Base-by-base conservation (phyloP, 2,888 invertebrate genomes). In the Polia nebulosa region DNA sequence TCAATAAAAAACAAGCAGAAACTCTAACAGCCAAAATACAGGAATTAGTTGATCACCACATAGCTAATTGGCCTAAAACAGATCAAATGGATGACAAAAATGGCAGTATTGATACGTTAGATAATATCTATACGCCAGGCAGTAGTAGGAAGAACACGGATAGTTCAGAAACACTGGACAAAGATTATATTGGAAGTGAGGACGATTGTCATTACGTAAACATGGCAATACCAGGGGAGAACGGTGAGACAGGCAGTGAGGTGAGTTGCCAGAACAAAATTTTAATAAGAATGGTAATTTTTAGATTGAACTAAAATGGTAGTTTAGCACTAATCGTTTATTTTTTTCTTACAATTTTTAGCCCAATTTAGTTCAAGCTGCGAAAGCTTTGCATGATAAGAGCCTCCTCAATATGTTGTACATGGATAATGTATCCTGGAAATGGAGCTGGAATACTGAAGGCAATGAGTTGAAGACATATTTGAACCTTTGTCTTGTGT, bases 401-500 rank as follows among this genome's bases (percentile, higher is more conserved):
- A 89, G 91, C 29, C 88, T 92, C 15, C 87, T 91, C 41, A 94
- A 91, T 77, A 89, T 94, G 77, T 78, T 96, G 0, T 96, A 95
- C 69, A 91, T 95, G 87, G 96, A 96, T 73, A 95, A 95, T 57
- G 68, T 96, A 27, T 96, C 96, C 0, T 91, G 92, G 89, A 96
- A 95, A 82, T 94, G 94, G 88, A 90, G 87, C 22, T 94, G 94
- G 91, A 93, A 93, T 56, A 92, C 93, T 0, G 96, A 96, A 87
- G 95, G 96, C 45, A 96, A 96, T 64, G 96, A 96, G 71, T 91
- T 96, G 74, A 96, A 97, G 87, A 93, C 95, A 59, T 96, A 97
- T 78, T 89, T 97, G 69, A 96, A 96, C 86, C 90, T 97, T 4
- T 96, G 97, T 56, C 96, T 97, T 51, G 96, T 97, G n/a, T 89